These are phyloP conservation scores for Neoarius graeffei DNA, from an alignment of 2,113 vertebrate species.

Conservation along the genomic window DNA sequence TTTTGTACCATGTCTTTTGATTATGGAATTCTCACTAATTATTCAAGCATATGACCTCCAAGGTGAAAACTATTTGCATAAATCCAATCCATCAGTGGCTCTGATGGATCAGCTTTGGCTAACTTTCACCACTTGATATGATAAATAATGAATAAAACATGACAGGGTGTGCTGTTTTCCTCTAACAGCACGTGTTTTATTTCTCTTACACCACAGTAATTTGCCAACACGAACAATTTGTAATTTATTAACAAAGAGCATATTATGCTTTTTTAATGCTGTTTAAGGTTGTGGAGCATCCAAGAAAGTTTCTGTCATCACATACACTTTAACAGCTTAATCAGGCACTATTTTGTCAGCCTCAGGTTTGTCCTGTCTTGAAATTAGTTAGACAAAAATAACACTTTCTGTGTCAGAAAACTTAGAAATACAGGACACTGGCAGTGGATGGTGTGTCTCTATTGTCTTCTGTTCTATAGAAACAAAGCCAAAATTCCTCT, in stretches of 20 bases:
- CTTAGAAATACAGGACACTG: too few relatives aligned
- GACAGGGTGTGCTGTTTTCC: not conserved
- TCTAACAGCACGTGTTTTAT: not conserved
- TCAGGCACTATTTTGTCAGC: not conserved
- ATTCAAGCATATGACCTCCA: constrained; percentile 16
- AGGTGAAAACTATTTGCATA: constrained; percentile 7
- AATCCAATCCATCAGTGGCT: not conserved
- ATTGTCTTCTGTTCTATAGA: too few relatives aligned
- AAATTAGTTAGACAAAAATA: not conserved
- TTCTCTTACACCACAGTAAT: not conserved
- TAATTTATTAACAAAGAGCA: not conserved
- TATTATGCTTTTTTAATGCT: not conserved
- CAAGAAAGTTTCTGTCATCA: not conserved
- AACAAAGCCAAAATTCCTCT: too few relatives aligned
- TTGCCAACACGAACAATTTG: not conserved
- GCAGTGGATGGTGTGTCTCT: too few relatives aligned
- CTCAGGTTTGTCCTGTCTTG: not conserved
- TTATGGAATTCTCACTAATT: constrained; percentile 19
- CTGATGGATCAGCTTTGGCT: not conserved
- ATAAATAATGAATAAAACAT: constrained; percentile 2
- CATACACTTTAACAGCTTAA: too few relatives aligned
- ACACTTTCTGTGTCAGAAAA: not conserved
- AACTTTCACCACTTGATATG: not conserved
- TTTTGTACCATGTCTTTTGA: not conserved
- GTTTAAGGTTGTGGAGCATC: not conserved